Base-by-base conservation (phyloP, 2,797 vertebrate species). In the Oophaga sylvatica region DNA sequence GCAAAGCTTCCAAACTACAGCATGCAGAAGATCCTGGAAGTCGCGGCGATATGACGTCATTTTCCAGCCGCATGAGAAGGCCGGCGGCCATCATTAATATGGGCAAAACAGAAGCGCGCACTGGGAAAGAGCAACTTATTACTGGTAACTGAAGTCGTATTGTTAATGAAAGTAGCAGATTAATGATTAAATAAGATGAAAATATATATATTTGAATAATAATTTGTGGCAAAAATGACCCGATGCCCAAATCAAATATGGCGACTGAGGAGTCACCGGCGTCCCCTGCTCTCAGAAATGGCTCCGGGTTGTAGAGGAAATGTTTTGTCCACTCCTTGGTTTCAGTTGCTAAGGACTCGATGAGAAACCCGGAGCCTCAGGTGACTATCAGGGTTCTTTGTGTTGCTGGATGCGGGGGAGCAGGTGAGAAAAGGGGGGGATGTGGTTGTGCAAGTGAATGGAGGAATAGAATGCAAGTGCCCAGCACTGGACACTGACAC, bases 271-370 rank as follows among this genome's bases (percentile, higher is more conserved):
- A 17, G 60, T 81, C 62, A 17, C 20, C 6, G 26, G 13, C 7
- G 45, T 1, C 35, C 35, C 0, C 35, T 56, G 26, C 20, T 0
- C 22, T 5, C 16, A 31, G 19, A 11, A 81, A 87, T 77, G 80
- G 80, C 48, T 87, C 80, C 65, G 73, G 87, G 73, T 48, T 71
- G 81, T 20, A 11, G 41, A 20, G 71, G 81, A 45, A 26, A 35
- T 31, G 31, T 53, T 84, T 79, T 73, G 48, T 29, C 22, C n/a
- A n/a, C 60, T 62, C 83, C 87, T 85, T 88, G 79, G 87, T 77
- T 88, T 59, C 82, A 6, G 87, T 88, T 89, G 87, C 87, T 86
- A 89, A 41, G 87, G 87, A 89, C 87, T 89, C 87, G 71, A 73
- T 77, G 78, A 65, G 53, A 26, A 76, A 7, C 67, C 35, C 17